Evolutionary conservation across 92 coral and sea anemone species (phyloP).

Genomic region (Plumapathes pennacea): DNA sequence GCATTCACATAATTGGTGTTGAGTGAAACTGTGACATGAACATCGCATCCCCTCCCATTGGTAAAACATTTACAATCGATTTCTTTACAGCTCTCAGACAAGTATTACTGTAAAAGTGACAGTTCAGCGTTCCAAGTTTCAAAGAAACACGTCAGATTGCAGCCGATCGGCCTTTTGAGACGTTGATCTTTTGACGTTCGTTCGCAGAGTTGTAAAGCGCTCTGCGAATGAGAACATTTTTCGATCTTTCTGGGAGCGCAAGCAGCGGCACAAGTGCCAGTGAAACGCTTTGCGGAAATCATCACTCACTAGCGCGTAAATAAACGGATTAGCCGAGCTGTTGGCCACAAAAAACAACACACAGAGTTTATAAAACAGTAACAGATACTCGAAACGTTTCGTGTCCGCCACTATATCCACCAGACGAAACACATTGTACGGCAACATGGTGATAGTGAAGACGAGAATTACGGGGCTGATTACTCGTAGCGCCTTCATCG

Average conservation of each 20-base stretch:
- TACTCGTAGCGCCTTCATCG: conserved; percentile 65
- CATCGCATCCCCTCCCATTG: too few relatives aligned
- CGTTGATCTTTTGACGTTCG: too few relatives aligned
- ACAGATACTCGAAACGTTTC: conserved; percentile 54
- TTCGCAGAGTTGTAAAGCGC: conserved; percentile 40
- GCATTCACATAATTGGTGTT: too few relatives aligned
- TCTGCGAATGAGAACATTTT: conserved; percentile 48
- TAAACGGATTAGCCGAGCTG: conserved; percentile 93
- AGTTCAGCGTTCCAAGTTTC: too few relatives aligned
- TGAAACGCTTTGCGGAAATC: conserved; percentile 86
- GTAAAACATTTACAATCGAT: too few relatives aligned
- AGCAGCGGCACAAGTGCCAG: conserved; percentile 64
- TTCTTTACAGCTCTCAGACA: too few relatives aligned
- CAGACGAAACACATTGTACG: conserved; percentile 69
- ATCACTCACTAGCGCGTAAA: conserved; percentile 79
- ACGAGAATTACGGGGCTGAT: conserved; percentile 75
- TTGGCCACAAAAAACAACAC: conserved; percentile 76
- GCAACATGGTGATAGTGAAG: conserved; percentile 71
- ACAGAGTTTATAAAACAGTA: conserved; percentile 69
- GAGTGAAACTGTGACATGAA: too few relatives aligned
- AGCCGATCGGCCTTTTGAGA: too few relatives aligned
- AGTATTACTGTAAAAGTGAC: too few relatives aligned
- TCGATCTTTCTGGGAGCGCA: conserved; percentile 1
- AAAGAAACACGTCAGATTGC: too few relatives aligned
- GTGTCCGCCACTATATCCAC: conserved; percentile 63